These are phyloP conservation scores for Nannobrachium achirus DNA, from an alignment of 2,113 vertebrate genomes.

Conservation along the genomic window DNA sequence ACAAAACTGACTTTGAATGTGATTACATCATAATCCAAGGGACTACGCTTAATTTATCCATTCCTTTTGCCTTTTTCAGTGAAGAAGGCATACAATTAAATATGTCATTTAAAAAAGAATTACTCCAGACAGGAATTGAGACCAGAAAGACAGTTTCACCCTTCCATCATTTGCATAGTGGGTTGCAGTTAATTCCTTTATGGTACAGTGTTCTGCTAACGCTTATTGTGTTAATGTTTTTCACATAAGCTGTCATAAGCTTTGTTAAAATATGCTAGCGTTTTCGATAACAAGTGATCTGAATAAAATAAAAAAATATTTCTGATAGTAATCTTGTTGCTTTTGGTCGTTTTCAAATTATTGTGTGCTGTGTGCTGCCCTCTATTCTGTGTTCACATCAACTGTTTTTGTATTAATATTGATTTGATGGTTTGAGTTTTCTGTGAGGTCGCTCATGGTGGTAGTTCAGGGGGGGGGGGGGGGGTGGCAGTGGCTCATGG, in stretches of 20 bases:
- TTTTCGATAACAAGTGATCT: constrained; percentile 63
- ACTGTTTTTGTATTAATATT: no score
- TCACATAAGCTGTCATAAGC: constrained; percentile 66
- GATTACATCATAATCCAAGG: constrained; percentile 66
- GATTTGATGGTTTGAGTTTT: no score
- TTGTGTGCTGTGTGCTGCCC: no score
- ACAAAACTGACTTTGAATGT: constrained; percentile 69
- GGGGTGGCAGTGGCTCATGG: no score
- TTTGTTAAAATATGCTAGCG: constrained; percentile 59
- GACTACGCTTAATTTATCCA: constrained; percentile 45
- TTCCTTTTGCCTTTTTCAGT: constrained; percentile 23
- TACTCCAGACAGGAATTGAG: constrained; percentile 41
- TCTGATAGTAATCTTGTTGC: constrained; percentile 19
- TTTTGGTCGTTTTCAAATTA: no score
- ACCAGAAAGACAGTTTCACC: constrained; percentile 34
- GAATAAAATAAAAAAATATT: constrained; percentile 55
- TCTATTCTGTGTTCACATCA: no score
- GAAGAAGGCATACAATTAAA: constrained; percentile 36
- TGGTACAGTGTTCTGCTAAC: constrained; percentile 78
- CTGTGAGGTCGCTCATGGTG: no score
- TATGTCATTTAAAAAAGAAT: constrained; percentile 48
- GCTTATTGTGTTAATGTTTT: constrained; percentile 61
- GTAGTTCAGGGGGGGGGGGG: no score
- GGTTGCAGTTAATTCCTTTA: constrained; percentile 63
- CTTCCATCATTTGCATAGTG: constrained; percentile 34